Evolutionary conservation across 1,140 invertebrate genomes (phyloP), one percentile per base, ranked within the genome.

Genomic region (Amphibalanus amphitrite): DNA sequence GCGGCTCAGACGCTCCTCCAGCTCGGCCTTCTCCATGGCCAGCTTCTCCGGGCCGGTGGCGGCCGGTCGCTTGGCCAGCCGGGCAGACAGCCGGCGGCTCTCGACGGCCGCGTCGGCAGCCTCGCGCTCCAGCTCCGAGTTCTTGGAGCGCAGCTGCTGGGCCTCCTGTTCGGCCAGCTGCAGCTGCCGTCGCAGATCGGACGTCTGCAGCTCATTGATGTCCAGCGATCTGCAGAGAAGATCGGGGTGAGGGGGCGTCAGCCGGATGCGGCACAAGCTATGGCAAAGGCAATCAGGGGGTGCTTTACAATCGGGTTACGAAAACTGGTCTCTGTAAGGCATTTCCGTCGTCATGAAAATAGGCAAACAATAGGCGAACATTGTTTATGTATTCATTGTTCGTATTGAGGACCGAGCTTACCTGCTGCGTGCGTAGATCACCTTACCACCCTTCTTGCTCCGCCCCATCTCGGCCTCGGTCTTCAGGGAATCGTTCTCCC

Each of bases 91-190:
- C 72, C 70, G 38, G 72, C 72, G 13, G 71, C 73, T 13, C 73
- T 68, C 29, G 74, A 75, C 6, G 73, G 67, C 20, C 73, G 71
- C 70, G 72, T 76, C 23, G 71, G 70, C 70, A 3, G 75, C 72
- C 28, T 76, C 75, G 47, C 80, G 70, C 40, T 78, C 77, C 75
- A 89, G 77, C 72, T 85, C 84, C 77, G 87, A 89, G 77, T 90
- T 90, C 78, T 91, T 89, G 65, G 85, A 81, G 71, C 80, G 80
- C 47, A 90, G 76, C 77, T 87, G 88, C 75, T 91, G 89, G 79
- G 80, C 79, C 80, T 91, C 89, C 64, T 90, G 78, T 28, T 79
- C 70, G 3, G 68, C 69, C 10, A 76, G 30, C 26, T 73, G 72
- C 3, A 70, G 67, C 30, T 59, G 47, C 10, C 47, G 47, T 20